Evolutionary conservation across 2,113 vertebrate species (phyloP).

Genomic region (Ammospiza caudacuta): DNA sequence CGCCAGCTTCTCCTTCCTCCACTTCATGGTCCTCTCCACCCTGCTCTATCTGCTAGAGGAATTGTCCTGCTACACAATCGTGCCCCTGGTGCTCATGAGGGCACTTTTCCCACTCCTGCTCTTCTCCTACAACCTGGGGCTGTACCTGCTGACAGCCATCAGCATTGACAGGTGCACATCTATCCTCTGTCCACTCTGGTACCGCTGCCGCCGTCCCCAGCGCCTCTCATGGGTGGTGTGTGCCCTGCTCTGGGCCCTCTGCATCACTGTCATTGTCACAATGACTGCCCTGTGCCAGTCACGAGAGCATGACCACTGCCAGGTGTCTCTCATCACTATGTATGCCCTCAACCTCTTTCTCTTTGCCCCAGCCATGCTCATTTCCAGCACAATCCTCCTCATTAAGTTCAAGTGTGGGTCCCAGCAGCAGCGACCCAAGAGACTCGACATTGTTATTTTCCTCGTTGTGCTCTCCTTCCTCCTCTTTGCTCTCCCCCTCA

Average conservation of each 20-base stretch:
- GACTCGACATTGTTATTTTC: not conserved
- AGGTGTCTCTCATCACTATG: not conserved
- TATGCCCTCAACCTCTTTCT: not conserved
- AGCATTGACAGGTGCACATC: rapidly evolving
- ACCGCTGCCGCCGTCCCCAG: conserved; percentile 18
- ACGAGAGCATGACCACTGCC: rapidly evolving
- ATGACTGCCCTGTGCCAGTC: conserved; percentile 48
- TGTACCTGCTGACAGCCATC: not conserved
- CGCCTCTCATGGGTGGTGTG: conserved; percentile 6
- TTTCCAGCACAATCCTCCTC: conserved; percentile 23
- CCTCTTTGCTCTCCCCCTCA: not conserved
- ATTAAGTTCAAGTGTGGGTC: conserved; percentile 13
- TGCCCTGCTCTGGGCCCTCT: conserved; percentile 57
- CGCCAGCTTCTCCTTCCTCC: not conserved
- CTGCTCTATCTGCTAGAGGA: not conserved
- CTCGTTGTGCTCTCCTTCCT: not conserved
- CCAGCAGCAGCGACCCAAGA: rapidly evolving
- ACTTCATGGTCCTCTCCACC: rapidly evolving
- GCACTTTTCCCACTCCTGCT: not conserved
- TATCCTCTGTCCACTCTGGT: not conserved
- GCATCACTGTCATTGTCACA: not conserved
- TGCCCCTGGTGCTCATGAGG: not conserved
- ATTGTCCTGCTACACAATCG: rapidly evolving
- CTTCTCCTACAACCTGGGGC: not conserved
- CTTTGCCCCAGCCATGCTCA: conserved; percentile 32